Evolutionary conservation across 2,797 vertebrate species (phyloP), one percentile per base, ranked within the genome.

Genomic region (Aselliscus stoliczkanus): DNA sequence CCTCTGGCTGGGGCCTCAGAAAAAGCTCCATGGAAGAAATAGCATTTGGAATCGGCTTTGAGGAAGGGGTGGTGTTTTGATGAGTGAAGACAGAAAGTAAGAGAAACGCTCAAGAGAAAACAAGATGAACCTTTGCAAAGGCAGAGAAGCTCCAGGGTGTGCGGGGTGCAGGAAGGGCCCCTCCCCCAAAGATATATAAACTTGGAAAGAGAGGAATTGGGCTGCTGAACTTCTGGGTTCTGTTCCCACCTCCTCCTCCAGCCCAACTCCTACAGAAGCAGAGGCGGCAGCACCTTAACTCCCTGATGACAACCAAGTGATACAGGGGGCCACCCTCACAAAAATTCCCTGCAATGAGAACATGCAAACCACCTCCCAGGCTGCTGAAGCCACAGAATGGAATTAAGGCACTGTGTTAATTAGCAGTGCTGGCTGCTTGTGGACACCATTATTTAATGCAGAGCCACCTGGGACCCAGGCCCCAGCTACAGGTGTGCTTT

Each of bases 241-340:
- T 44, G 60, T 93, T 92, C 42, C 88, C 92, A 72, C 88, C 72
- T 90, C 92, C 67, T 94, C 62, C 34, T 21, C 14, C 17, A 21
- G 72, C 84, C 89, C 69, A 65, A 42, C 44, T 81, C 42, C 84
- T 77, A 50, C 13, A 64, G 70, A 81, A 60, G 89, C 82, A 92
- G 92, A 89, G 72, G 93, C 3, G 25, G 88, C 73, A 62, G 88
- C 73, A 62, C 85, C 77, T 94, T 82, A 79, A 80, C 58, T 37
- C 34, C 85, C 69, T 9, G 65, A 37, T 72, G 91, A 86, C 77
- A 85, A 77, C 13, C 75, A 56, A 34, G 25, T 44, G 87, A 91
- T 10, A 2, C 42, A 17, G 31, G 54, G 56, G 54, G 25, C 87
- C 91, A 39, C 86, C 64, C 64, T 56, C 82, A 75, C 58, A 54